Percentiles rank a stretch among this genome's conserved stretches.
phyloP scores from a whole-genome alignment of 2,797 vertebrate genomes.

The Sebastes nivosus region DNA sequence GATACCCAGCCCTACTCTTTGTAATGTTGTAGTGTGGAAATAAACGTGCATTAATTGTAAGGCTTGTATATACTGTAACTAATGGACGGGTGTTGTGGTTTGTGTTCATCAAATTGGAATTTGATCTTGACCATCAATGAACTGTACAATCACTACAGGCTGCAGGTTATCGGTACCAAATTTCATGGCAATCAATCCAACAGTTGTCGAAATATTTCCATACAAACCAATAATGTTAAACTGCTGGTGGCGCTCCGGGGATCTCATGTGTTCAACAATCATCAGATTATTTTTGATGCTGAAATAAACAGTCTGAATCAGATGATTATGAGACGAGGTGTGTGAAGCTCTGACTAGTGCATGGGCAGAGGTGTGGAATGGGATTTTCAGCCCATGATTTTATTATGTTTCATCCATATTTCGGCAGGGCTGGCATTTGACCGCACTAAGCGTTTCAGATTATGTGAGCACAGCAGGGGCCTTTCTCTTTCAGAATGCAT shows the following conservation, averaged over 20 bases:
- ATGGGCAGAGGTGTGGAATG: slow-evolving; percentile 8
- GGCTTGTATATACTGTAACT: too few species aligned
- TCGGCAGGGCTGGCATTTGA: slow-evolving; percentile 34
- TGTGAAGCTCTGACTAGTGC: background rate
- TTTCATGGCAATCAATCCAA: too few species aligned
- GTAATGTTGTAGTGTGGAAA: too few species aligned
- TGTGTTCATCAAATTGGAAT: background rate
- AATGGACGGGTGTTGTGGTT: too few species aligned
- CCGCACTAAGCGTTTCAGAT: slow-evolving; percentile 15
- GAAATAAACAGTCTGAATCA: background rate
- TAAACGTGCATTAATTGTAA: too few species aligned
- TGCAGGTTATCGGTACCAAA: too few species aligned
- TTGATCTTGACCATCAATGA: background rate
- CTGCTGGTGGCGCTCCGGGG: too few species aligned
- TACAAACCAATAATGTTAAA: too few species aligned
- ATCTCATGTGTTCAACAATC: background rate
- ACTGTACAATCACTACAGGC: background rate
- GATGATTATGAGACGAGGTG: background rate
- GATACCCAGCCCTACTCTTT: too few species aligned
- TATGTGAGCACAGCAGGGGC: background rate
- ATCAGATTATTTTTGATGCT: background rate
- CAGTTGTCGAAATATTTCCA: too few species aligned
- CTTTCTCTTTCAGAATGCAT: slow-evolving; percentile 19
- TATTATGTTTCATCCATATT: slow-evolving; percentile 34
- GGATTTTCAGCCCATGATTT: slow-evolving; percentile 31